Percentiles rank a stretch among this genome's conserved stretches.
These are phyloP conservation scores for Etia nguti DNA, from an alignment of 2,113 vertebrate species.

Conservation along the genomic window DNA sequence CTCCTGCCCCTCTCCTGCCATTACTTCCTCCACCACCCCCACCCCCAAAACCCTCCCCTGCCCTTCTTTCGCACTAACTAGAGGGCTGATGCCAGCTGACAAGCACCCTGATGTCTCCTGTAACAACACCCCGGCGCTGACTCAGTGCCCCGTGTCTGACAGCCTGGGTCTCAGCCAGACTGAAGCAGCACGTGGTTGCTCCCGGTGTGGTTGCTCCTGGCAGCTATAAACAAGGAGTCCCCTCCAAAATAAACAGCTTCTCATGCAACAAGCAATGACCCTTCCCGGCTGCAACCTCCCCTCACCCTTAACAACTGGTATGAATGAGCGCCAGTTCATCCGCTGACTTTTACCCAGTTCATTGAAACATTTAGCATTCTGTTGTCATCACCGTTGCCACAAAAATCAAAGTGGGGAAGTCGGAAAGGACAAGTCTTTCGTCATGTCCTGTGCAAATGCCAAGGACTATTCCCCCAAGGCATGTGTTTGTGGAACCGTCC, in stretches of 20 bases:
- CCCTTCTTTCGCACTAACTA: conserved; percentile 26
- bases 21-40: background rate
- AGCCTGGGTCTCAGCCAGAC: conserved; percentile 40
- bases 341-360: conserved; percentile 19
- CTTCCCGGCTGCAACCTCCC: background rate
- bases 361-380: conserved; percentile 25
- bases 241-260: conserved; percentile 49
- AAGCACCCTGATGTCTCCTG: conserved; percentile 40
- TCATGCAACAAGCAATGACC: background rate
- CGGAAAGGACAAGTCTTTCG: conserved; percentile 7
- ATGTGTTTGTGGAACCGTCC: background rate
- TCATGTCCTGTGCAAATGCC: conserved; percentile 50
- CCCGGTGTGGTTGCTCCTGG: conserved; percentile 39
- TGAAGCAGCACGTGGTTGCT: conserved; percentile 33
- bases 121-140: conserved; percentile 39
- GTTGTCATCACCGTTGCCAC: background rate
- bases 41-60: background rate
- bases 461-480: background rate
- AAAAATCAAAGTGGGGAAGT: background rate
- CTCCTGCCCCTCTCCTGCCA: background rate
- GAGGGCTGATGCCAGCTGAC: conserved; percentile 46
- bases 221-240: conserved; percentile 2
- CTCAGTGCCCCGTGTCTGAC: conserved; percentile 44
- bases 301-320: background rate
- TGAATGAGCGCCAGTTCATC: conserved; percentile 31